Evolutionary conservation across 2,888 invertebrate genomes (phyloP), one percentile per base, ranked within the genome.

Genomic region (Drosophila prolongata): DNA sequence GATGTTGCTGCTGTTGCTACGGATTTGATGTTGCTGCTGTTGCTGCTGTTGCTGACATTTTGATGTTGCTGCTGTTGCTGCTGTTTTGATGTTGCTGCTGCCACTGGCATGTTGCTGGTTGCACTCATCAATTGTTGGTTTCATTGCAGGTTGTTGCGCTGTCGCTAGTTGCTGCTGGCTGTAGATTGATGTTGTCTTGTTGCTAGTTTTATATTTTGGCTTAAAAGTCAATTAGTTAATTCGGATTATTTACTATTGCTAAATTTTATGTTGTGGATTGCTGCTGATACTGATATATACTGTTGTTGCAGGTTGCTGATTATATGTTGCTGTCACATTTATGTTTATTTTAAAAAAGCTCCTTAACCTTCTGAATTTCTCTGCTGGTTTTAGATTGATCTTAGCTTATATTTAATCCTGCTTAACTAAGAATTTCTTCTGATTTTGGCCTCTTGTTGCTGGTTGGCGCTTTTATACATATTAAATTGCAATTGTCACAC

Each of bases 1-100:
- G n/a, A n/a, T 16, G 55, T 37, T 58, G 44, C 43, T n/a, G 1
- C 19, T 19, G 19, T 19, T n/a, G n/a, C n/a, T n/a, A n/a, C n/a
- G n/a, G n/a, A n/a, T 19, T 19, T 19, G 19, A 19, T 19, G 19
- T 19, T 19, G 19, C 19, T 19, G 3, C 19, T 19, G 19, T 40
- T 24, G 24, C 38, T 9, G 27, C 38, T 24, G 19, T 9, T n/a
- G n/a, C n/a, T n/a, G n/a, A n/a, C n/a, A n/a, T n/a, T 16, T 16
- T 16, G 16, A 16, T 16, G 16, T 16, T 16, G 16, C 16, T 16
- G 16, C 16, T 16, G 16, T 16, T 16, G 1, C 16, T 16, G 1
- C 16, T 1, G 19, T 3, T 19, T 19, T 19, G 19, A 19, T 19
- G 19, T 37, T 37, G 49, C 49, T 16, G 34, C 49, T 34, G 11